Evolutionary conservation across 1,140 invertebrate genomes (phyloP).

Genomic region (Heliothis subflexa): DNA sequence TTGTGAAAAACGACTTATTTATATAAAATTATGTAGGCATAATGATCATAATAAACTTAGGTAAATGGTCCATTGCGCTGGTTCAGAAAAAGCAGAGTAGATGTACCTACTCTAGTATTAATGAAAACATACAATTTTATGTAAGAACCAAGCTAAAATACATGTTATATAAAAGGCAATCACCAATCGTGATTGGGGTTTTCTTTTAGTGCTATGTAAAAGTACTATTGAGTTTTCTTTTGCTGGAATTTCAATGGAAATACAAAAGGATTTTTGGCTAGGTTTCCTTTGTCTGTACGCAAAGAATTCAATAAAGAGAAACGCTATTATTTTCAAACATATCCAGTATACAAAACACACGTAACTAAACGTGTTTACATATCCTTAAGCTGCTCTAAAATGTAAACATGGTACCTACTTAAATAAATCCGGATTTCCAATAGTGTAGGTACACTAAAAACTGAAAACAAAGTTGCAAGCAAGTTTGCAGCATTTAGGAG

Average conservation of each 20-base stretch:
- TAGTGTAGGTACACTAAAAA: conserved; percentile 16
- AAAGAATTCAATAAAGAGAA: neutral
- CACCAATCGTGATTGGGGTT: neutral
- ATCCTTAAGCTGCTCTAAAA: no score
- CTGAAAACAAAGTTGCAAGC: neutral
- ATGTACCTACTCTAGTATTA: neutral
- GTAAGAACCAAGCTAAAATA: no score
- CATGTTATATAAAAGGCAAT: neutral
- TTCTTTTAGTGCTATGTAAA: neutral
- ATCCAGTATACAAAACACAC: neutral
- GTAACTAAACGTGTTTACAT: no score
- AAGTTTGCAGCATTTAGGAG: conserved; percentile 4
- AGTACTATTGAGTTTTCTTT: conserved; percentile 4
- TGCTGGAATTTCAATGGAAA: neutral
- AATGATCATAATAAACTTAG: conserved; percentile 33
- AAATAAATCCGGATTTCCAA: neutral
- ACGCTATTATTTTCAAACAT: neutral
- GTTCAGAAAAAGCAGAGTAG: neutral
- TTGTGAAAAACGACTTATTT: conserved; percentile 42
- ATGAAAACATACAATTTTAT: no score
- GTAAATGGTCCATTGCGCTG: conserved; percentile 2
- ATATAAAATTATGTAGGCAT: conserved; percentile 19
- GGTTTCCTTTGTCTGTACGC: conserved; percentile 4
- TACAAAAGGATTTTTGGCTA: neutral
- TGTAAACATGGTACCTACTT: no score